Evolutionary conservation across 2,888 invertebrate genomes (phyloP).

Genomic region (Nomada ferruginata): DNA sequence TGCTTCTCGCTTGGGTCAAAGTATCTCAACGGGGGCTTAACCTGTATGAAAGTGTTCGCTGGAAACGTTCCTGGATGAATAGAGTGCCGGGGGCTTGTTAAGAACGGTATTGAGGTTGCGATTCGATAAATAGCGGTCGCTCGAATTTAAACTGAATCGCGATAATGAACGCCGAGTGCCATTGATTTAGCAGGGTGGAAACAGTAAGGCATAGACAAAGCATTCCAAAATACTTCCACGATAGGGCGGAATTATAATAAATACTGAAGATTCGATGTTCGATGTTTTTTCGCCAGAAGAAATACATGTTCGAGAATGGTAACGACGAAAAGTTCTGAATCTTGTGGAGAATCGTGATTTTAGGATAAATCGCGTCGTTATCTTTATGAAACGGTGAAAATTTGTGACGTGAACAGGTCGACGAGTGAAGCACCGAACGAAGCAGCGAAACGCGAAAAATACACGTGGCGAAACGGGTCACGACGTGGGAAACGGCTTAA

Average conservation of each 20-base stretch:
- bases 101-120: slow-evolving; percentile 47
- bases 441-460: slow-evolving; percentile 2
- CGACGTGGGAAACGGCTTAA: slow-evolving; percentile 57
- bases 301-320: too few species aligned
- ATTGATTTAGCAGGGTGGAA: background rate
- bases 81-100: slow-evolving; percentile 28
- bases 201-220: slow-evolving; percentile 2
- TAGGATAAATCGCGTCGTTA: slow-evolving; percentile 2
- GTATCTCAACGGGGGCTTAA: slow-evolving; percentile 36
- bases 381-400: background rate
- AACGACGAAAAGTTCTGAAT: too few species aligned
- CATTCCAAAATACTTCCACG: background rate
- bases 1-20: background rate
- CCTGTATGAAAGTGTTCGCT: slow-evolving; percentile 42
- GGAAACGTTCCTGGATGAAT: slow-evolving; percentile 40
- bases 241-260: slow-evolving; percentile 1
- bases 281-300: too few species aligned
- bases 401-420: background rate
- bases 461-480: slow-evolving; percentile 29
- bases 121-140: slow-evolving; percentile 35
- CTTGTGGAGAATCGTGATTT: too few species aligned
- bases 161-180: background rate
- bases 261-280: background rate
- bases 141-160: slow-evolving; percentile 30
- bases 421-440: slow-evolving; percentile 13